These are phyloP conservation scores for Melanostoma scalare DNA, from an alignment of 2,888 invertebrate genomes.

Conservation along the genomic window DNA sequence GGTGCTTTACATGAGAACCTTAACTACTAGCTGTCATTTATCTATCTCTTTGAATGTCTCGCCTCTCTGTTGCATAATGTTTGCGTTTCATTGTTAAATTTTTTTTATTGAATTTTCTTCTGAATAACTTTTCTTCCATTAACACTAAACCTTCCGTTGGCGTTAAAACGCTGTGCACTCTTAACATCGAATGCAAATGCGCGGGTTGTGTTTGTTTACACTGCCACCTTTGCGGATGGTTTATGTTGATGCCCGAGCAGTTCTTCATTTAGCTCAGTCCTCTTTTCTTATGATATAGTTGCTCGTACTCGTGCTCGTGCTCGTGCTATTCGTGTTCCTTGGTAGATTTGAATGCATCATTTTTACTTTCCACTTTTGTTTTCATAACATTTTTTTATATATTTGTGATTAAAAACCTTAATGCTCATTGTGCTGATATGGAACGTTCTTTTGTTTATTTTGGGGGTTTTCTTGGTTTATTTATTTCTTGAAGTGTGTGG, in stretches of 20 bases:
- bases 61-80: constrained; percentile 50
- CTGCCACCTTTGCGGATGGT: not conserved
- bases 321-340: constrained; percentile 63
- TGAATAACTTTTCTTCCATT: not conserved
- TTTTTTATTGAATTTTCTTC: constrained; percentile 14
- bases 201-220: constrained; percentile 23
- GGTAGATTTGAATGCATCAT: constrained; percentile 63
- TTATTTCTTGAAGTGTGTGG: not conserved
- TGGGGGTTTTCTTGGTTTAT: not conserved
- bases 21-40: constrained; percentile 57
- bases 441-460: not conserved
- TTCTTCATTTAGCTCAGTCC: constrained; percentile 34
- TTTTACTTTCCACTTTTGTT: constrained; percentile 31
- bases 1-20: constrained; percentile 82
- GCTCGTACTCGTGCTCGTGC: constrained; percentile 12
- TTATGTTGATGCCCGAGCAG: constrained; percentile 9
- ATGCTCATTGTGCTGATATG: not conserved
- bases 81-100: constrained; percentile 22
- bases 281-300: constrained; percentile 16
- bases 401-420: constrained; percentile 16
- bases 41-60: constrained; percentile 56
- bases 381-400: constrained; percentile 6
- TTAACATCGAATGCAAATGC: not conserved
- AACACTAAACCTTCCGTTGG: constrained; percentile 14
- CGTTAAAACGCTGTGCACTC: not conserved